Base-by-base conservation (phyloP, 2,797 vertebrate genomes). In the Siniperca undulata region DNA sequence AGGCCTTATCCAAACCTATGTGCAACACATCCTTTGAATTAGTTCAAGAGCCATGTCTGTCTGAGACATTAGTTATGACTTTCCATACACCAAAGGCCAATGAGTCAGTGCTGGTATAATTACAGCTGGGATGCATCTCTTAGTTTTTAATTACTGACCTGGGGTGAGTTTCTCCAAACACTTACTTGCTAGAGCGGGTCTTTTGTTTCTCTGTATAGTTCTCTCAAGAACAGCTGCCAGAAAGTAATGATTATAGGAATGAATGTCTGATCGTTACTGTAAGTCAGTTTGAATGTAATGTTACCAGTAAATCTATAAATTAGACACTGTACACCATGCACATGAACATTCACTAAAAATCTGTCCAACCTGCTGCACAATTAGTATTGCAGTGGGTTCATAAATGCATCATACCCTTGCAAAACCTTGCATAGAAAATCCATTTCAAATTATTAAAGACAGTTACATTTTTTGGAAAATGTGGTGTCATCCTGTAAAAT, bases 121-220 rank as follows among this genome's bases (percentile, higher is more conserved):
- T 90, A 91, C 85, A 89, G 73, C 83, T 66, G 73, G 62, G 70
- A 86, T 90, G 83, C 89, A 86, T 87, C 83, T 87, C 86, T 93
- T 93, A 82, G 82, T 84, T 91, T 92, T 86, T 85, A 86, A 93
- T 92, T 89, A 81, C 78, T 80, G 83, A 90, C 90, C 85, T 74
- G 72, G 52, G 88, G 85, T 88, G 53, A 85, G 66, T 86, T 83
- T 85, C 61, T 87, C 55, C 42, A 82, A 84, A 87, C 61, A 82
- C 77, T 85, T 72, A 72, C 73, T 76, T 74, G 64, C 9, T 3
- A 74, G 59, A 82, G 74, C 17, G 36, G 24, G 38, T 66, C 14
- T 76, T 84, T 84, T 76, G 52, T 78, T 81, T 80, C 34, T 68
- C 17, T 38, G 2, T 56, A 61, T 55, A 42, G 69, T 66, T 68